A percentile compares a stretch with the other conserved stretches of the same genome.
Conservation (phyloP, 2,797 vertebrate genomes). For the Mallotus villosus region DNA sequence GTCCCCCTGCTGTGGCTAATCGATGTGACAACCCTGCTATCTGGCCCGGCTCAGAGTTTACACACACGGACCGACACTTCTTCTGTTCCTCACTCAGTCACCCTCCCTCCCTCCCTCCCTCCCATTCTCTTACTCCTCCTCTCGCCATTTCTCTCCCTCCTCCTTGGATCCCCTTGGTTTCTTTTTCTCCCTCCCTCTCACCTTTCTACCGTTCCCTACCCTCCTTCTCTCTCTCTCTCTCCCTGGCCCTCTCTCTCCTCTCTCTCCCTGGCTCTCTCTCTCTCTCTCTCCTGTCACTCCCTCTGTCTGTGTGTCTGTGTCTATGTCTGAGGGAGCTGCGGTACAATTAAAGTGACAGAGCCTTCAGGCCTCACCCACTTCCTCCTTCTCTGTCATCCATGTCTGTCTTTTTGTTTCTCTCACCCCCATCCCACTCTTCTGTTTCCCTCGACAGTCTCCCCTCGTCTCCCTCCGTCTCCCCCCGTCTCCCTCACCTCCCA, state of each 20-base stretch:
- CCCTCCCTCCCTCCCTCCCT: too few species aligned
- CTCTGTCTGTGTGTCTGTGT: slow-evolving; percentile 6
- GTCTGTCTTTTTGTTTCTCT: slow-evolving; percentile 17
- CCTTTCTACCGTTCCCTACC: slow-evolving; percentile 28
- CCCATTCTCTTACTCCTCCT: too few species aligned
- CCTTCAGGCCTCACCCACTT: neutral
- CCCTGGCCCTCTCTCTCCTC: too few species aligned
- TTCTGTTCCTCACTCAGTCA: too few species aligned
- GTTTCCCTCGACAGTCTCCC: neutral
- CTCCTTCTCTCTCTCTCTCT: too few species aligned
- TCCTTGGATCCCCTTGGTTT: too few species aligned
- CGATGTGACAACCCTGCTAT: slow-evolving; percentile 55
- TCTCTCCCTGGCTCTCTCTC: too few species aligned
- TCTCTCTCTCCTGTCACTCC: neutral
- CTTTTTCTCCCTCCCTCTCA: too few species aligned
- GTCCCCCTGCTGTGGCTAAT: slow-evolving; percentile 51
- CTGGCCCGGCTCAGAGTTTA: slow-evolving; percentile 37
- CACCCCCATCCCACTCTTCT: slow-evolving; percentile 23
- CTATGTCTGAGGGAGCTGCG: slow-evolving; percentile 6
- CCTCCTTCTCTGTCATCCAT: slow-evolving; percentile 2
- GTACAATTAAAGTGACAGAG: slow-evolving; percentile 23
- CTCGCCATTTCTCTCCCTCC: too few species aligned
- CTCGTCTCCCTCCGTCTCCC: too few species aligned
- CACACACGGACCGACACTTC: neutral
- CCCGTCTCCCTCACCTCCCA: slow-evolving; percentile 27